A percentile compares a stretch with the other conserved stretches of the same genome.
phyloP scores from a whole-genome alignment of 2,797 vertebrate species.

The Epinephelus malabaricus region DNA sequence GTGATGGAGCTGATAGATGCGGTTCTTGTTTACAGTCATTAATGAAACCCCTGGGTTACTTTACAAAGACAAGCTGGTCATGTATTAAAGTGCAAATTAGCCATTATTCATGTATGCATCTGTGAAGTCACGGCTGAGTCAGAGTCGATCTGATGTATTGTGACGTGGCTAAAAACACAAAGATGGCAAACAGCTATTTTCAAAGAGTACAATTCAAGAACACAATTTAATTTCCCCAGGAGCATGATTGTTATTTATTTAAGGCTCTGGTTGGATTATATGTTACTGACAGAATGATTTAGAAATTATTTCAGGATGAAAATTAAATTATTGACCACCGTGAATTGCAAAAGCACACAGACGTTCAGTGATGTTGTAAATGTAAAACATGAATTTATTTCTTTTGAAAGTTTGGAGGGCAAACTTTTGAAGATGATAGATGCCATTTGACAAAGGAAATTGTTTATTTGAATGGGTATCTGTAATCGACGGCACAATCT shows the following conservation, averaged over 20 bases:
- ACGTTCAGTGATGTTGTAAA: conserved; percentile 19
- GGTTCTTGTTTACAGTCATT: conserved; percentile 65
- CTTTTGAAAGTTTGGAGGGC: background rate
- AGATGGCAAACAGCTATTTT: conserved; percentile 7
- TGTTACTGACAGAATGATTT: conserved; percentile 15
- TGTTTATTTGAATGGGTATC: conserved; percentile 2
- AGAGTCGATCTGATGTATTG: conserved; percentile 5
- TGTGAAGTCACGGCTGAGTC: conserved; percentile 11
- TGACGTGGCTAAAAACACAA: conserved; percentile 5
- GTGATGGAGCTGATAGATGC: conserved; percentile 36
- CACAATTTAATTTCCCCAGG: conserved; percentile 13
- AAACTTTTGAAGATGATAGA: background rate
- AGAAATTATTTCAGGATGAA: conserved; percentile 19
- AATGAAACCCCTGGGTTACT: conserved; percentile 48
- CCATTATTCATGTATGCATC: conserved; percentile 46
- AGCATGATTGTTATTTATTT: conserved; percentile 11
- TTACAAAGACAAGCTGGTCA: conserved; percentile 37
- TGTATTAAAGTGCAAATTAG: conserved; percentile 32
- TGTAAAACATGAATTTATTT: background rate
- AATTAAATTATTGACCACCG: conserved; percentile 5
- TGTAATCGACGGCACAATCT: conserved; percentile 7
- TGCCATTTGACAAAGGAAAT: background rate
- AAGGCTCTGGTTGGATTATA: conserved; percentile 2
- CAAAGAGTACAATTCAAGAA: conserved; percentile 10
- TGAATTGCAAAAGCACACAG: conserved; percentile 20